phyloP scores from a whole-genome alignment of 2,113 vertebrate species.

The Columba janthina region DNA sequence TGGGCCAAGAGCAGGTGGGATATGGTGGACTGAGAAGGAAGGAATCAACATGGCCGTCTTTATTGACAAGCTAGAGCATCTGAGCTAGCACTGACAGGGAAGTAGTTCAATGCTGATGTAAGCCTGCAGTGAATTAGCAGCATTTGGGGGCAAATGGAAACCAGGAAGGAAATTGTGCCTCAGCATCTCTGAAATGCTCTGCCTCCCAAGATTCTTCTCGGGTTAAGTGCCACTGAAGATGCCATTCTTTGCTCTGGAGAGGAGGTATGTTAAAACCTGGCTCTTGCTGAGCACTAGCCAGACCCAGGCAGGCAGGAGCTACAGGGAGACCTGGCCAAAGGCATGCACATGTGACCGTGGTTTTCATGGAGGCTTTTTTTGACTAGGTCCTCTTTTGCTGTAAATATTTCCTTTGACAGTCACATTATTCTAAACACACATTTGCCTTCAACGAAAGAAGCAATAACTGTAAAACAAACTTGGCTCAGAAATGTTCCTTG shows the following conservation, averaged over 20 bases:
- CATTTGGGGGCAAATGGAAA: background rate
- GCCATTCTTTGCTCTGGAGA: background rate
- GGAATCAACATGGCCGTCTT: background rate
- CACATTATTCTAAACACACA: slow-evolving; percentile 11
- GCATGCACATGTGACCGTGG: fast-evolving
- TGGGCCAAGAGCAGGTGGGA: background rate
- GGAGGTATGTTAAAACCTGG: background rate
- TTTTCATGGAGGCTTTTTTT: background rate
- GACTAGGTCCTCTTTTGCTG: background rate
- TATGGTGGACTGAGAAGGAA: background rate
- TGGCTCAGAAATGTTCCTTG: slow-evolving; percentile 20
- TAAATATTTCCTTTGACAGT: slow-evolving; percentile 37
- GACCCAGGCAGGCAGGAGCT: background rate
- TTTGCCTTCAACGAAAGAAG: slow-evolving; percentile 14
- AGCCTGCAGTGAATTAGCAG: background rate
- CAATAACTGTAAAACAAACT: background rate
- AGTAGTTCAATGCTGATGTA: background rate
- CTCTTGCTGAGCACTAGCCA: background rate
- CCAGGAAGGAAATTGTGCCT: background rate
- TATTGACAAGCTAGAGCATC: background rate
- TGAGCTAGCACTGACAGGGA: background rate
- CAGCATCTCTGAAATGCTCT: background rate
- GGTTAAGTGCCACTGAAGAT: background rate
- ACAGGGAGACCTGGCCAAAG: background rate
- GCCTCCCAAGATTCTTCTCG: background rate